Base-by-base conservation (phyloP, 2,113 vertebrate genomes). In the Myxocyprinus asiaticus region DNA sequence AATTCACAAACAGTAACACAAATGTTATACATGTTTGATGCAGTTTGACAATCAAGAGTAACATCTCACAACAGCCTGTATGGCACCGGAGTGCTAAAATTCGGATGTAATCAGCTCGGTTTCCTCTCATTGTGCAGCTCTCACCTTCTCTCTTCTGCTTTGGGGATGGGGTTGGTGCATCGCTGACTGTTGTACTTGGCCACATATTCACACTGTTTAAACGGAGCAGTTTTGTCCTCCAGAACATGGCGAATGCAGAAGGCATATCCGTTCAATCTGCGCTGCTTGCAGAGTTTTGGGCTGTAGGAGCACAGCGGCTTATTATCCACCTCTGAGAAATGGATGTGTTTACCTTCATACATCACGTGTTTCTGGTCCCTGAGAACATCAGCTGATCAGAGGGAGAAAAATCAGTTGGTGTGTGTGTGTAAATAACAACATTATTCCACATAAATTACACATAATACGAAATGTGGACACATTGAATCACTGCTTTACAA, bases 261-360 rank as follows among this genome's bases (percentile, higher is more conserved):
- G 85, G 98, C 98, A 89, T 98, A 99, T 92, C 98, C 97, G 92
- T 98, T 99, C 81, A 99, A 95, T 90, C 98, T 94, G 89, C 97
- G 96, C 93, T 99, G 98, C 92, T 99, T 99, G 94, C 98, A 99
- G 90, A 99, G 96, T 95, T 99, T 99, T 86, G 98, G 98, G 94
- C 98, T 99, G 92, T 99, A 99, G 0, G 98, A 99, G 95, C 98
- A 99, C 96, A 99, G 94, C 88, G 98, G 97, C 95, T 99, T 99
- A 94, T 98, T 99, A 95, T 99, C 98, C 95, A 99, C 96, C 95
- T 99, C 97, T 93, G 98, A 99, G 96, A 98, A 99, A 96, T 99
- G 98, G 97, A 99, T 99, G 94, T 99, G 98, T 99, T 99, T 99
- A 95, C 98, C 98, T 96, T 99, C 97, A 94, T 97, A 99, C 98